Base-by-base conservation (phyloP, 2,797 vertebrate species). In the Rhabdophis nuchalis region DNA sequence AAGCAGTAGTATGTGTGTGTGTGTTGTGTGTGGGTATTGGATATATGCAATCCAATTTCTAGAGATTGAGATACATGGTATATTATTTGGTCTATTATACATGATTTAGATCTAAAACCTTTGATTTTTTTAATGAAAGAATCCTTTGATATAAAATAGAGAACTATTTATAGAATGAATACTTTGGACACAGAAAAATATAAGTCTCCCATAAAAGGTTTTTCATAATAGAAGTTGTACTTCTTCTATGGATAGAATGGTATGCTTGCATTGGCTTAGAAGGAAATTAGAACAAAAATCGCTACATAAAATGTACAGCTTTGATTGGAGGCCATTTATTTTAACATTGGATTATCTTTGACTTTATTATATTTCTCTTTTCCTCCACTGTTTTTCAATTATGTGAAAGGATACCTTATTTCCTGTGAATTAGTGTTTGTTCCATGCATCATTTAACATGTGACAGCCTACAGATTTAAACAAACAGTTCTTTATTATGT, bases 341-440 rank as follows among this genome's bases (percentile, higher is more conserved):
- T 90, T 85, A 90, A 90, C 25, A 57, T 10, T 90, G 52, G n/a
- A n/a, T 58, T 90, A 50, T 90, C 54, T 20, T 10, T 58, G 54
- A 29, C 56, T 60, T 52, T 53, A 91, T 86, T 53, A 36, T 64
- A 91, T 90, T 90, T 90, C 41, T 60, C 41, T 85, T 85, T 86
- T 82, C 41, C 18, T 61, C 27, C 60, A 90, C 25, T n/a, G 29
- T 18, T 85, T 85, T 58, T 32, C 7, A n/a, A 90, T 52, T 68
- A 68, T 41, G n/a, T 29, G 58, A 87, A 60, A 91, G 85, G 23
- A 54, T 68, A 87, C n/a, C 23, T 91, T 91, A 87, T 86, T 90
- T 85, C 56, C 56, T 64, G 29, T 91, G 58, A 52, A 68, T 87
- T 41, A 5, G 4, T 77, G 53, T 90, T 64, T 91, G 46, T 64